Conservation (phyloP, 2,888 invertebrate genomes). For the Pammene aurita region DNA sequence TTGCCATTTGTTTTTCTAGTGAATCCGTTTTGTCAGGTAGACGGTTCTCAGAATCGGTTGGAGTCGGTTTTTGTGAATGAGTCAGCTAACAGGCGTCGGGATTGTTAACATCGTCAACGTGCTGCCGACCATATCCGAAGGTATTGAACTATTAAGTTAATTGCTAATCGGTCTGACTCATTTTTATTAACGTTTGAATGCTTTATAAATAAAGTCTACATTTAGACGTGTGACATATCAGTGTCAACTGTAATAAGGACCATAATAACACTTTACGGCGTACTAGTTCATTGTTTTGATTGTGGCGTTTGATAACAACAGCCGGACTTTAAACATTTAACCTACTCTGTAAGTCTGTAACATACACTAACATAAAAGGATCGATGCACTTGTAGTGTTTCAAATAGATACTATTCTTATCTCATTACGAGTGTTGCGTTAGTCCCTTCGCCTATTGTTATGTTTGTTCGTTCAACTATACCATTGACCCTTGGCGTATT, state of each 20-base stretch:
- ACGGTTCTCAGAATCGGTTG: slow-evolving; percentile 64
- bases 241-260: slow-evolving; percentile 25
- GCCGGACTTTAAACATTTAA: slow-evolving; percentile 15
- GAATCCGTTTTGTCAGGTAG: slow-evolving; percentile 52
- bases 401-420: slow-evolving; percentile 55
- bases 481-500: slow-evolving; percentile 11
- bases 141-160: slow-evolving; percentile 49
- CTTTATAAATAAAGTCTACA: slow-evolving; percentile 17
- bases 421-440: slow-evolving; percentile 60
- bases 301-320: slow-evolving; percentile 30
- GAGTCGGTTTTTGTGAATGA: slow-evolving; percentile 78
- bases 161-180: slow-evolving; percentile 34
- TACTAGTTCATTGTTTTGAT: slow-evolving; percentile 43
- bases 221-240: not conserved
- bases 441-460: slow-evolving; percentile 43
- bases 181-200: slow-evolving; percentile 8
- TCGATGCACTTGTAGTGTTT: slow-evolving; percentile 62
- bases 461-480: slow-evolving; percentile 4
- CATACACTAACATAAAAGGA: slow-evolving; percentile 45
- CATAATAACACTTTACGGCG: slow-evolving; percentile 31
- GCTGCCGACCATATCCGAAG: slow-evolving; percentile 81
- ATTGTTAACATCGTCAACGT: slow-evolving; percentile 81
- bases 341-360: slow-evolving; percentile 2
- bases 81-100: slow-evolving; percentile 81
- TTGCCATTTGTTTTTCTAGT: slow-evolving; percentile 55